A percentile compares a stretch with the other conserved stretches of the same genome.
Evolutionary conservation across 37 sponge, comb jelly and placozoan species (phyloP).

Genomic region (Oopsacas minuta): DNA sequence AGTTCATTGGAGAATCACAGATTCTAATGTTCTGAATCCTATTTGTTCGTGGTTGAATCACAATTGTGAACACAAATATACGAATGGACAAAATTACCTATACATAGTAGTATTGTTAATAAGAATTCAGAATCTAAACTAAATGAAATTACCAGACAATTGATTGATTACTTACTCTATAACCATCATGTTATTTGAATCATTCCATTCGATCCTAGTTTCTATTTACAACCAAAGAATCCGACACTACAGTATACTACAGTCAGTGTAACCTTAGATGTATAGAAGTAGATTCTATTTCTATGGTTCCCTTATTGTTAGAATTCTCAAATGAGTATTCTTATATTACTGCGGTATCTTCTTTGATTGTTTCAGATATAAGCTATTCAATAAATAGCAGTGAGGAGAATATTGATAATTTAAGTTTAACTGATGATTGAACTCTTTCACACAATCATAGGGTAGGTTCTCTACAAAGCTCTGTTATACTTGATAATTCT

Average conservation of each 20-base stretch:
- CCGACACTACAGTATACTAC: background rate
- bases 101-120: background rate
- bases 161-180: background rate
- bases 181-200: background rate
- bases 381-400: background rate
- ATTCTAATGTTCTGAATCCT: background rate
- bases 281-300: background rate
- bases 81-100: background rate
- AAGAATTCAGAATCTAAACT: background rate
- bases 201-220: background rate
- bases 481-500: background rate
- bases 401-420: background rate
- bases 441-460: background rate
- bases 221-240: conserved; percentile 8
- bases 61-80: background rate
- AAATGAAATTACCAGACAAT: background rate
- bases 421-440: background rate
- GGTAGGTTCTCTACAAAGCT: background rate
- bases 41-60: conserved; percentile 11
- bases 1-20: background rate
- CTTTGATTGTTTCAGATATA: background rate
- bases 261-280: background rate
- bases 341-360: background rate
- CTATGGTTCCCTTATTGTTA: conserved; percentile 2
- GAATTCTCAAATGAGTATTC: background rate